Base-by-base conservation (phyloP, 2,113 vertebrate species). In the Macaca mulatta region DNA sequence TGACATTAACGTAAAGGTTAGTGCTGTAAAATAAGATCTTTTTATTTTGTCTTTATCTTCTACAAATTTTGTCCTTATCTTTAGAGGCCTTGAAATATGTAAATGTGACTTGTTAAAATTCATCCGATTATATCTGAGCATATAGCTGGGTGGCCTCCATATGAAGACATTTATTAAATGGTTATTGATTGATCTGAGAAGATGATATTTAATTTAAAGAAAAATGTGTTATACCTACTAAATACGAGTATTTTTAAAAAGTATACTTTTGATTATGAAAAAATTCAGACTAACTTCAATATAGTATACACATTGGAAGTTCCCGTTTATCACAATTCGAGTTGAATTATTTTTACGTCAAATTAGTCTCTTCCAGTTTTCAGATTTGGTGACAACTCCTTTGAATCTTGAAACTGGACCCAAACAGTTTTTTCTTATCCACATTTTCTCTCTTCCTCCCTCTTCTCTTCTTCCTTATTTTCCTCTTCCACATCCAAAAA, bases 321-420 rank as follows among this genome's bases (percentile, higher is more conserved):
- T 97, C 90, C 79, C 93, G 13, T 95, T 97, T 98, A 97, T 93
- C 95, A 96, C 96, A 96, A 45, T 93, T 97, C 92, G 96, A 98
- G 84, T 74, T 94, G 1, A 1, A 89, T 96, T 89, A 74, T 96
- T 87, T 96, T 96, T 98, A 88, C 90, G n/a, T 77, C 81, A 95
- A 88, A 79, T 86, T 93, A 97, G 80, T 94, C 84, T 97, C 90
- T 97, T 80, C 93, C 87, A 43, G 6, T 97, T 98, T 98, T 98
- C 97, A 98, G 97, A 98, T 97, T 92, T 98, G 96, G 50, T 93
- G 23, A 32, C 25, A 30, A 8, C 43, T 8, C 40, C 27, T 77
- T 77, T 77, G 25, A 77, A 32, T 48, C 13, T 48, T 30, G 74
- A 77, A 77, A 45, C 27, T 77, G 43, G 43, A 48, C 72, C 72